Conservation (phyloP, 1,140 invertebrate genomes). For the Drosophila oshimai region DNA sequence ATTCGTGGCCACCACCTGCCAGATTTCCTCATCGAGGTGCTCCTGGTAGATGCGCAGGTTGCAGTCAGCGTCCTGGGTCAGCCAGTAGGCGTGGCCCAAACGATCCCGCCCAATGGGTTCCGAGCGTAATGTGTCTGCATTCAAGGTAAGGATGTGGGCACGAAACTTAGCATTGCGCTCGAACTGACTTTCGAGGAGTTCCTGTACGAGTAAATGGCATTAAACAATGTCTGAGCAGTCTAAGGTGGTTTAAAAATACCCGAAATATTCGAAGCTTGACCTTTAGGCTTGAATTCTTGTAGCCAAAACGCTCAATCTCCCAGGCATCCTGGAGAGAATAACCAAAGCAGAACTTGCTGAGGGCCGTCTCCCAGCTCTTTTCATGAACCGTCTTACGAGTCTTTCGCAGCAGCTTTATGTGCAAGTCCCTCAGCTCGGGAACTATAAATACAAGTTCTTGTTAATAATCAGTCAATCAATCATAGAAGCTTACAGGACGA, state of each 20-base stretch:
- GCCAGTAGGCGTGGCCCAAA: constrained; percentile 95
- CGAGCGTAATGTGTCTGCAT: constrained; percentile 90
- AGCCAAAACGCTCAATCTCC: constrained; percentile 98
- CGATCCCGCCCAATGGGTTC: constrained; percentile 95
- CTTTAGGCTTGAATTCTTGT: constrained; percentile 93
- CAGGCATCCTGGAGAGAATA: constrained; percentile 95
- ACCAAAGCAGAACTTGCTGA: constrained; percentile 95
- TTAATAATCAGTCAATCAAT: constrained; percentile 55
- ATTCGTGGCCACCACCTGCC: constrained; percentile 95
- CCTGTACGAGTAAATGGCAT: constrained; percentile 84
- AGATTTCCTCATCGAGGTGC: constrained; percentile 97
- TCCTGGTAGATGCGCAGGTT: constrained; percentile 96
- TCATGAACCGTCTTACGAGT: constrained; percentile 91
- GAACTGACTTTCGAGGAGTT: constrained; percentile 96
- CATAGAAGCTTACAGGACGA: too few species aligned
- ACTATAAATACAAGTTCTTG: constrained; percentile 85
- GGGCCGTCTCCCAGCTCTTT: constrained; percentile 94
- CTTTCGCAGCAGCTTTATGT: constrained; percentile 94
- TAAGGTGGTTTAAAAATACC: constrained; percentile 73
- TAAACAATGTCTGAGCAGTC: not conserved
- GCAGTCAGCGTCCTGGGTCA: constrained; percentile 93
- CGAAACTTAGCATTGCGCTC: constrained; percentile 97
- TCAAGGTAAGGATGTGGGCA: constrained; percentile 92
- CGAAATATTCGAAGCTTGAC: constrained; percentile 95
- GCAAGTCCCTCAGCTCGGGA: constrained; percentile 91